A percentile compares a stretch with the other conserved stretches of the same genome.
phyloP scores from a whole-genome alignment of 2,797 vertebrate species.

The Pseudochirops corinnae region DNA sequence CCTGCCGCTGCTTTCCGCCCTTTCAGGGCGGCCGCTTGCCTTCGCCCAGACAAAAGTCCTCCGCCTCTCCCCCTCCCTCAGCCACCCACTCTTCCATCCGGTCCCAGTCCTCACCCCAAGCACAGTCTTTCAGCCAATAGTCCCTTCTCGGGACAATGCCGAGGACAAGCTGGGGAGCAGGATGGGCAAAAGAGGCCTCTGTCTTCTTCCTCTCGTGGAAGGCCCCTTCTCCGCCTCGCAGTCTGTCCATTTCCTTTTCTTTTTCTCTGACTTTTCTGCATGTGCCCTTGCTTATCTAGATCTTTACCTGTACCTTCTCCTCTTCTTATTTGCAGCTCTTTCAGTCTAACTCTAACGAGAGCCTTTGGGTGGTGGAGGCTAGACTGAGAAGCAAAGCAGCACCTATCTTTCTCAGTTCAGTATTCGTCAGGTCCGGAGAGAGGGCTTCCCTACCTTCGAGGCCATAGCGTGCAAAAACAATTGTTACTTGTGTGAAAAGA shows the following conservation, averaged over 20 bases:
- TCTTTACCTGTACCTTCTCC: neutral
- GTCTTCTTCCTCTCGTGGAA: neutral
- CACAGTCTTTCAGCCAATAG: accelerated
- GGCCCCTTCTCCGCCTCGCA: neutral
- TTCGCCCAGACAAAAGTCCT: conserved; percentile 44
- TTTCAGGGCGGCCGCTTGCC: conserved; percentile 61
- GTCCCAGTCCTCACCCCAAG: accelerated
- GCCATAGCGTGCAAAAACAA: conserved; percentile 21
- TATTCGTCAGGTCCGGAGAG: neutral
- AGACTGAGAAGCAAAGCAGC: neutral
- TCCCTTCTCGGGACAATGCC: accelerated
- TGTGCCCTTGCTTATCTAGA: neutral
- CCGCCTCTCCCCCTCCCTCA: conserved; percentile 37
- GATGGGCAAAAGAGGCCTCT: conserved; percentile 13
- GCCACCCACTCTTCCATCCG: neutral
- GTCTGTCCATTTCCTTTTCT: neutral
- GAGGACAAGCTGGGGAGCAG: neutral
- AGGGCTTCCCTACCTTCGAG: neutral
- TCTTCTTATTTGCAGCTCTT: neutral
- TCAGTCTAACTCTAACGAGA: neutral
- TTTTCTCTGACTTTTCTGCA: neutral
- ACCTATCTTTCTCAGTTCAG: neutral
- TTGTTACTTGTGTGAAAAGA: conserved; percentile 1
- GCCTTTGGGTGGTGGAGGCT: neutral
- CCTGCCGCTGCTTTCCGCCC: conserved; percentile 60